phyloP scores from a whole-genome alignment of 2,797 vertebrate species.

The Amblyraja radiata region DNA sequence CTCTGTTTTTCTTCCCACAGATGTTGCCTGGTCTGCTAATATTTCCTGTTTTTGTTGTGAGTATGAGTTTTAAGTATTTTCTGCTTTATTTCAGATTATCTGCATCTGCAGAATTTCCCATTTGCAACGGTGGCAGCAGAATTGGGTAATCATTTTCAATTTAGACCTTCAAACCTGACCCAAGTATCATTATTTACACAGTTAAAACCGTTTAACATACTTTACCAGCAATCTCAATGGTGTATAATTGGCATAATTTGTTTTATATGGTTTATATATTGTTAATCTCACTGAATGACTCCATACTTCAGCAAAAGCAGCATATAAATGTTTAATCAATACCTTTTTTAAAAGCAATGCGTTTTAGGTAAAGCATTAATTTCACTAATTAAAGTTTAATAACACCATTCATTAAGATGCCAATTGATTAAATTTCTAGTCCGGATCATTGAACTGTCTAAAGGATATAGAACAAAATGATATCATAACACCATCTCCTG shows the following conservation, averaged over 20 bases:
- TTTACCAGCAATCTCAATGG: neutral
- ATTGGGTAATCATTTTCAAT: neutral
- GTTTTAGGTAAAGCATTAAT: neutral
- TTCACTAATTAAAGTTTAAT: slow-evolving; percentile 6
- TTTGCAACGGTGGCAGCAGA: too few relatives aligned
- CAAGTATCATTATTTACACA: neutral
- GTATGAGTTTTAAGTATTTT: too few relatives aligned
- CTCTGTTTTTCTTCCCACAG: too few relatives aligned
- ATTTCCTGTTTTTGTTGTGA: too few relatives aligned
- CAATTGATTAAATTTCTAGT: neutral
- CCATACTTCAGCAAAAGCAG: neutral
- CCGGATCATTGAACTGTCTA: neutral
- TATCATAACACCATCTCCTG: neutral
- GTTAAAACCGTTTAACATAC: neutral
- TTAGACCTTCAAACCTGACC: neutral
- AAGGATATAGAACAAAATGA: neutral
- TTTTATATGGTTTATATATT: neutral
- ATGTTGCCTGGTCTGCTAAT: too few relatives aligned
- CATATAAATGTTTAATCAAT: neutral
- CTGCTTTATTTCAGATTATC: too few relatives aligned
- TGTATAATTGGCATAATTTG: neutral
- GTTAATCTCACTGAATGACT: neutral
- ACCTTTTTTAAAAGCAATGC: neutral
- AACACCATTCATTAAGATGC: neutral
- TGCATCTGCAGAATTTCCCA: too few relatives aligned